Conservation (phyloP, 2,797 vertebrate species). For the Anabas testudineus region DNA sequence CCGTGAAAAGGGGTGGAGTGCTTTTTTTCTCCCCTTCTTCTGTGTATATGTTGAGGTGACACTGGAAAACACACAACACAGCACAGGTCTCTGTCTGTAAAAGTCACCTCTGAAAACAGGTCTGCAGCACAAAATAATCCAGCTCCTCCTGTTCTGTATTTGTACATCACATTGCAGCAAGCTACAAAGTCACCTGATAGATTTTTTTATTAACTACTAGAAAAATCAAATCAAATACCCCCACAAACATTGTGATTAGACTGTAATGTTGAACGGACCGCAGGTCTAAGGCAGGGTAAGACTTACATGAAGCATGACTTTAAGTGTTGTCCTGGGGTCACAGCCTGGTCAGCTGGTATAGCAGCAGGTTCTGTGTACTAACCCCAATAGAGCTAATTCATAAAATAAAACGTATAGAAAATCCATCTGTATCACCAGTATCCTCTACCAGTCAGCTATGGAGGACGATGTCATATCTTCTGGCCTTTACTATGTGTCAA, state of each 20-base stretch:
- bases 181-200: slow-evolving; percentile 33
- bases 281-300: slow-evolving; percentile 29
- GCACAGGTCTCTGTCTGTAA: neutral
- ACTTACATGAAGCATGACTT: slow-evolving; percentile 41
- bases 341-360: slow-evolving; percentile 43
- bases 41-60: no score
- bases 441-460: slow-evolving; percentile 32
- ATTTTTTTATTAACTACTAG: slow-evolving; percentile 32
- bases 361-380: slow-evolving; percentile 42
- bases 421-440: slow-evolving; percentile 38
- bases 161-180: slow-evolving; percentile 18
- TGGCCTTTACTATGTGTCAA: slow-evolving; percentile 56
- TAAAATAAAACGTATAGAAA: slow-evolving; percentile 38
- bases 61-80: no score
- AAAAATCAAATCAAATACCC: slow-evolving; percentile 32
- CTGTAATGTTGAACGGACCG: slow-evolving; percentile 18
- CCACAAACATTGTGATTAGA: slow-evolving; percentile 23
- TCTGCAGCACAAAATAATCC: slow-evolving; percentile 7
- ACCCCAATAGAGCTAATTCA: slow-evolving; percentile 62
- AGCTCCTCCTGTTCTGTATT: slow-evolving; percentile 7
- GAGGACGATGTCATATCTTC: slow-evolving; percentile 52
- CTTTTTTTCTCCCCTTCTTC: no score
- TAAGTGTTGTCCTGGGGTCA: slow-evolving; percentile 47
- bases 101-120: slow-evolving; percentile 20
- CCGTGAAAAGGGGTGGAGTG: no score